Base-by-base conservation (phyloP, 2,797 vertebrate species). In the Sebastes vulpes region DNA sequence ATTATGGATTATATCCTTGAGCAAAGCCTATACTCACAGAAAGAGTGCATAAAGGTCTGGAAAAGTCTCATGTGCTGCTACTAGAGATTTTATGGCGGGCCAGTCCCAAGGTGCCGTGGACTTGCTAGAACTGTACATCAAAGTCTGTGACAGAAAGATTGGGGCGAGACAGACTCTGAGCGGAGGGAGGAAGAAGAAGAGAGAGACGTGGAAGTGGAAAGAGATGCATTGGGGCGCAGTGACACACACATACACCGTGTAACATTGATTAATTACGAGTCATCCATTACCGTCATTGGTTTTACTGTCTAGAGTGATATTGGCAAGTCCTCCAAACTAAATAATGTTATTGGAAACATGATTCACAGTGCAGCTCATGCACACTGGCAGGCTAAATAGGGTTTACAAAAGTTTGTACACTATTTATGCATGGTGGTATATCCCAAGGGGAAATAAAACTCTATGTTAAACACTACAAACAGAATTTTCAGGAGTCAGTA, bases 1-100 rank as follows among this genome's bases (percentile, higher is more conserved):
- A 91, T 85, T 79, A 92, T 88, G 74, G 53, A 91, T 85, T 54
- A 65, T 68, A 28, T 81, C 86, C 75, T 83, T 23, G 14, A 83
- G 83, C 82, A n/a, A 77, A 72, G 53, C 61, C 10, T 29, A 50
- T 50, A 35, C 53, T 65, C 59, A 75, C 32, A 85, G 69, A 81
- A 57, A 82, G 56, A 26, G 46, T 57, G 38, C 29, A 79, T 75
- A 72, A 81, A 78, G 52, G 75, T 32, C 68, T 58, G 46, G 79
- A 72, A 78, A 70, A 50, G 68, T 65, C 69, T 74, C 52, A 42
- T 78, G 75, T 31, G 12, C 73, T 83, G 53, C 35, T 46, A 61
- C 35, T 54, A 72, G 69, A 53, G 74, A 85, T 77, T 88, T 77
- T 48, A 77, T 69, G 61, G 71, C 8, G 59, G 65, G 32, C 21